Evolutionary conservation across 2,113 vertebrate species (phyloP).

Genomic region (Anguilla rostrata): DNA sequence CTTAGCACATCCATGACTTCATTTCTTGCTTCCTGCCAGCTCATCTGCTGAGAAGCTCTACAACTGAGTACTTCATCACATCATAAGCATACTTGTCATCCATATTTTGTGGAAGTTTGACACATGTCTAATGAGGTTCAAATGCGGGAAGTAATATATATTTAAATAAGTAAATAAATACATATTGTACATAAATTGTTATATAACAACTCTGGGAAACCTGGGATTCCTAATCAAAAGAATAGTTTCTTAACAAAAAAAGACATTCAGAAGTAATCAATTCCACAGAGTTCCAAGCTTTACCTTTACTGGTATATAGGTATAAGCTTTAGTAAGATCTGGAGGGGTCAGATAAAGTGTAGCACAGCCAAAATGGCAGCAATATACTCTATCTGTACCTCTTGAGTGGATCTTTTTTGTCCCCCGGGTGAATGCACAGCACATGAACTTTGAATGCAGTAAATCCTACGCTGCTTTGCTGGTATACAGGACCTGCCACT

Average conservation of each 20-base stretch:
- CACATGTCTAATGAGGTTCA: neutral
- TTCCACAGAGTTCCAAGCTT: neutral
- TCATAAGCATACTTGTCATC: neutral
- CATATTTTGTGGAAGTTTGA: neutral
- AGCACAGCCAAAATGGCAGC: conserved; percentile 7
- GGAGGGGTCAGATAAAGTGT: neutral
- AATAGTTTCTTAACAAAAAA: neutral
- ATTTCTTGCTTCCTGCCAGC: conserved; percentile 16
- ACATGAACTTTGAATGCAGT: conserved; percentile 8
- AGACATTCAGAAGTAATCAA: neutral
- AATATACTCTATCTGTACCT: neutral
- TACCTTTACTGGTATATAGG: neutral
- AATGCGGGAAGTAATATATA: neutral
- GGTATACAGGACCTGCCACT: conserved; percentile 6
- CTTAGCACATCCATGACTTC: conserved; percentile 12
- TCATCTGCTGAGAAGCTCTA: conserved; percentile 17
- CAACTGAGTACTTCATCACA: neutral
- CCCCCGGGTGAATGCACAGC: conserved; percentile 4
- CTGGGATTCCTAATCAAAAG: neutral
- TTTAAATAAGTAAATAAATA: neutral
- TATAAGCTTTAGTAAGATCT: neutral
- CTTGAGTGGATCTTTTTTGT: neutral
- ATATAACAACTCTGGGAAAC: neutral
- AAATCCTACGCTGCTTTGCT: neutral
- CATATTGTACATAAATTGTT: neutral